Conservation (phyloP, 1,140 invertebrate species). For the Heterodera carotae region DNA sequence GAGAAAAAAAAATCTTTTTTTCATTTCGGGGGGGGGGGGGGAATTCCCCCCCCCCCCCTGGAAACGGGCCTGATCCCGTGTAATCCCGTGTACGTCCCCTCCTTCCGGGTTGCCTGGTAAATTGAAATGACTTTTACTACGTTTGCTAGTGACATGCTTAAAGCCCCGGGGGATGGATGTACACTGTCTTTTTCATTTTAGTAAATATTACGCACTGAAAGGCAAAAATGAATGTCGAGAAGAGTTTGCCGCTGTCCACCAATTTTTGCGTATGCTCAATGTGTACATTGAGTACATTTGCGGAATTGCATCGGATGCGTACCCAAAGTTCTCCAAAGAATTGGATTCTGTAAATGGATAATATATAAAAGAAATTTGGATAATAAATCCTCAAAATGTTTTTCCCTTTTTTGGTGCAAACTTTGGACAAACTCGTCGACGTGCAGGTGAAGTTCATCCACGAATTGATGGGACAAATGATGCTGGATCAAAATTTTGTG, state of each 20-base stretch:
- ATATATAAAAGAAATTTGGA: too few species aligned
- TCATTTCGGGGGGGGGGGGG: too few species aligned
- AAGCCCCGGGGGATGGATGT: background rate
- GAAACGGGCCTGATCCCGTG: too few species aligned
- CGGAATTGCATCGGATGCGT: background rate
- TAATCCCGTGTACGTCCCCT: too few species aligned
- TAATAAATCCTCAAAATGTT: too few species aligned
- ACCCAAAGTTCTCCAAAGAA: constrained; percentile 1
- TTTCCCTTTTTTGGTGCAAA: constrained; percentile 9
- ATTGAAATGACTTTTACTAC: too few species aligned
- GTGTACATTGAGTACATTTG: constrained; percentile 28
- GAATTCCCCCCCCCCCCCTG: too few species aligned
- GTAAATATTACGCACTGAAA: constrained; percentile 17
- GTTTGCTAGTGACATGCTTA: too few species aligned
- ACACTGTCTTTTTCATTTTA: constrained; percentile 6
- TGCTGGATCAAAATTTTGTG: constrained; percentile 10
- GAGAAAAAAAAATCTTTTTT: too few species aligned
- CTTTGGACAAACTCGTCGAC: constrained; percentile 22
- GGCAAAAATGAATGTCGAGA: background rate
- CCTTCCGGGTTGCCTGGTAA: too few species aligned
- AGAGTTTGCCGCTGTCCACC: constrained; percentile 26
- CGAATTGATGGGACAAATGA: constrained; percentile 11
- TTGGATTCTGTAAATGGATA: constrained; percentile 12
- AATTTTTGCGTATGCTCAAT: constrained; percentile 20
- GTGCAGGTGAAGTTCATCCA: constrained; percentile 20